Percentiles rank a stretch among this genome's conserved stretches.
Evolutionary conservation across 2,888 invertebrate genomes (phyloP).

Genomic region (Sminthurides aquaticus): DNA sequence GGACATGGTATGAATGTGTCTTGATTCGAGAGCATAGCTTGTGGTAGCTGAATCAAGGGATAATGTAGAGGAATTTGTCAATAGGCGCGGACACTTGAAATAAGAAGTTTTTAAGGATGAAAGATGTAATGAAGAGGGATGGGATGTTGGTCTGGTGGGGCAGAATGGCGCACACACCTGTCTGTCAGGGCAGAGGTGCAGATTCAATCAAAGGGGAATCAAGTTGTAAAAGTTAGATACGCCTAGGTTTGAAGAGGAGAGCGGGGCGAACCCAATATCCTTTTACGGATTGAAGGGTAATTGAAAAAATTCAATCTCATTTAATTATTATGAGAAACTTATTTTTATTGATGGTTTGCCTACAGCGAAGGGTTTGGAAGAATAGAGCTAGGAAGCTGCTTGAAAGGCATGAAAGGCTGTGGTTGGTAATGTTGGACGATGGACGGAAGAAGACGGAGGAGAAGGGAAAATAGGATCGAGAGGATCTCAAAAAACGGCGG

Average conservation of each 20-base stretch:
- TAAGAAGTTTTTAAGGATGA: too few species aligned
- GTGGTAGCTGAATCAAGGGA: too few species aligned
- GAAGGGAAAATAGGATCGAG: too few species aligned
- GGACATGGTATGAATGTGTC: too few species aligned
- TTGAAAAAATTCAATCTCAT: slow-evolving; percentile 6
- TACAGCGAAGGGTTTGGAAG: not conserved
- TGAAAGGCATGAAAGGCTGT: too few species aligned
- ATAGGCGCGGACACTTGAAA: not conserved
- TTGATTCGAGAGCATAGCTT: too few species aligned
- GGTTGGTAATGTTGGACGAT: too few species aligned
- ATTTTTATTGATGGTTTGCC: not conserved
- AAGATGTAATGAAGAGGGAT: too few species aligned
- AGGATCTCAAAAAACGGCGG: too few species aligned
- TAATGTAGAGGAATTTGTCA: not conserved
- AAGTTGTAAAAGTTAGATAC: slow-evolving; percentile 6
- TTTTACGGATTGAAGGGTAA: slow-evolving; percentile 1
- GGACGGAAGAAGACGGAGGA: too few species aligned
- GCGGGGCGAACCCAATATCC: not conserved
- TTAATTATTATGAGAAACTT: slow-evolving; percentile 5
- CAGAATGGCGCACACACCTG: not conserved
- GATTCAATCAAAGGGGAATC: slow-evolving; percentile 8
- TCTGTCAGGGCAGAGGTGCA: not conserved
- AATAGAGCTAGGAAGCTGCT: too few species aligned
- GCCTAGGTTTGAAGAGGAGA: not conserved
- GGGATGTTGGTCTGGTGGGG: not conserved